Conservation (phyloP, 2,888 invertebrate genomes). For the Yponomeuta malinellus region DNA sequence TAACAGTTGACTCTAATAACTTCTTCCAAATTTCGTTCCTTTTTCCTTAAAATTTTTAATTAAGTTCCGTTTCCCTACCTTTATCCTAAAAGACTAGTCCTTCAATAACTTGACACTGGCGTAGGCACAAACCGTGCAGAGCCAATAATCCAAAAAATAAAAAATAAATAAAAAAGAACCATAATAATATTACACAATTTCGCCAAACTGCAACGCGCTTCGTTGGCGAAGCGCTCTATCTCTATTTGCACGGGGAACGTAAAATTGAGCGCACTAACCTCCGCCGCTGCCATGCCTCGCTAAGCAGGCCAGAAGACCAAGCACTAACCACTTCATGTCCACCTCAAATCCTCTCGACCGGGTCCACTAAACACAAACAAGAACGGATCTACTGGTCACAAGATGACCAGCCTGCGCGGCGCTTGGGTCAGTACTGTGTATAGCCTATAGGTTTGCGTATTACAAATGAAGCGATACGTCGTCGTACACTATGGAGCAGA, state of each 20-base stretch:
- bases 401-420: constrained; percentile 9
- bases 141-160: too few species aligned
- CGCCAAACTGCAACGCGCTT: too few species aligned
- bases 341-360: constrained; percentile 26
- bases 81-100: too few species aligned
- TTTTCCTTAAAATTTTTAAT: too few species aligned
- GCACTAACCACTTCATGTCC: constrained; percentile 59
- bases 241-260: neutral
- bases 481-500: neutral
- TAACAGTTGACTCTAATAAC: too few species aligned
- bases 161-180: too few species aligned
- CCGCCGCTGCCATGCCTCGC: constrained; percentile 42
- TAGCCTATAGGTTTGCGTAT: constrained; percentile 1
- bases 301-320: constrained; percentile 47
- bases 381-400: neutral
- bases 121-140: too few species aligned
- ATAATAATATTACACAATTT: too few species aligned
- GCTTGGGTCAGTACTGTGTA: constrained; percentile 11
- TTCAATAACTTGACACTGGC: too few species aligned
- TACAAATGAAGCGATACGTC: constrained; percentile 2
- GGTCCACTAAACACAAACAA: constrained; percentile 11
- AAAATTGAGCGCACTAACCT: constrained; percentile 38
- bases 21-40: too few species aligned
- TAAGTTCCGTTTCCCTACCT: too few species aligned
- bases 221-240: too few species aligned